These are phyloP conservation scores for Aythya baeri DNA, from an alignment of 2,113 vertebrate species.

Conservation along the genomic window DNA sequence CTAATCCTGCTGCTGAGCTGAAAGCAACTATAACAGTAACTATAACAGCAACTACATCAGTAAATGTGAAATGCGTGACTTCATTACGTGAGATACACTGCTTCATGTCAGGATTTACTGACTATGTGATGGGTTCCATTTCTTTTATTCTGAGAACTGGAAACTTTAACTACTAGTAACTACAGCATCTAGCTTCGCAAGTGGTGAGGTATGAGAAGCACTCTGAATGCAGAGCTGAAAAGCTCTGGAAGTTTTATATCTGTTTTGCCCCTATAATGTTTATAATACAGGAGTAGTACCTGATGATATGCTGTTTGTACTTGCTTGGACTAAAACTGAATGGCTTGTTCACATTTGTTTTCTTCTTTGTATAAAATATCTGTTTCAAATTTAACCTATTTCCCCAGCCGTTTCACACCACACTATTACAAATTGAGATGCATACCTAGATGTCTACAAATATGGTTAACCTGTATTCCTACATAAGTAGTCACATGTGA, in stretches of 20 bases:
- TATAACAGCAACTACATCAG: neutral
- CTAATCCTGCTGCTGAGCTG: neutral
- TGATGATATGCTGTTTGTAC: fast-evolving
- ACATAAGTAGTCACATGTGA: neutral
- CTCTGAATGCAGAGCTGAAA: neutral
- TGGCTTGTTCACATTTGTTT: neutral
- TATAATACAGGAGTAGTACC: neutral
- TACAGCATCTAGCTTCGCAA: neutral
- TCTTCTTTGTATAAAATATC: neutral
- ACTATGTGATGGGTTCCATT: neutral
- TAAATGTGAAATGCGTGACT: neutral
- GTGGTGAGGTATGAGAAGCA: neutral
- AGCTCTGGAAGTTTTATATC: neutral
- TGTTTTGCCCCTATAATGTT: neutral
- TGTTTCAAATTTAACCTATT: neutral
- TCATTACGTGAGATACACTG: neutral
- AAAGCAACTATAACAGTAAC: neutral
- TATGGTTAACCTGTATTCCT: neutral
- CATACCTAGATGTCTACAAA: neutral
- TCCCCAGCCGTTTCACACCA: neutral
- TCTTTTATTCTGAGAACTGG: neutral
- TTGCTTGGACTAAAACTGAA: neutral
- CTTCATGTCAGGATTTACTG: neutral
- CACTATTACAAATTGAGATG: neutral
- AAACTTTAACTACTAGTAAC: neutral